Evolutionary conservation across 2,113 vertebrate species (phyloP), one percentile per base, ranked within the genome.

Genomic region (Antennarius striatus): DNA sequence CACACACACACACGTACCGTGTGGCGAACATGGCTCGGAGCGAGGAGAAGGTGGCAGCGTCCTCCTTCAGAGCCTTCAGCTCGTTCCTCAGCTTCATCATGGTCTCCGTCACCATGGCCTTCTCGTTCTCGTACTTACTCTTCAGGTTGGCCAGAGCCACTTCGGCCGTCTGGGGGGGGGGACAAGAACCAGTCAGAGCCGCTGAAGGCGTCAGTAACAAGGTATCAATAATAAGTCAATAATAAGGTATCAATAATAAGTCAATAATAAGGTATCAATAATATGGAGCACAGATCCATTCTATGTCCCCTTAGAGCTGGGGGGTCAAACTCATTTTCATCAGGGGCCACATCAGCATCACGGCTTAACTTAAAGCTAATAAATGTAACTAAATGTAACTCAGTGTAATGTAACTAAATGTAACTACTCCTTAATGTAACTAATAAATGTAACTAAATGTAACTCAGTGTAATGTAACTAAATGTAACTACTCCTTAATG

Each of bases 71-170:
- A 64, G 96, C 95, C 86, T 99, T 99, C 61, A 99, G 94, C 86
- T 99, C 97, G 0, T 99, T 99, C 46, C 97, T 95, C 72, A 99
- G 93, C 63, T 99, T 99, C 96, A 98, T 95, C 93, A 99, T 98
- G 11, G 96, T 99, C 89, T 99, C 98, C 0, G 96, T 99, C 77
- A 99, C 98, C 94, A 97, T 95, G 0, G 96, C 94, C 83, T 99
- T 99, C 80, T 99, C 98, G 0, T 97, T 99, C 75, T 98, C 98
- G 6, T 99, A 99, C 83, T 99, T 99, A 93, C 98, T 98, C 93
- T 99, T 99, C 85, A 99, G 90, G 88, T 99, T 99, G 86, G 97
- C 94, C 42, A 99, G 94, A 60, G 98, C 98, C 42, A 99, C 96
- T 80, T 99, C 98, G 7, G 98, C 98, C 0, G 98, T 99, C 98